Base-by-base conservation (phyloP, 2,797 vertebrate genomes). In the Sebastolobus altivelis region DNA sequence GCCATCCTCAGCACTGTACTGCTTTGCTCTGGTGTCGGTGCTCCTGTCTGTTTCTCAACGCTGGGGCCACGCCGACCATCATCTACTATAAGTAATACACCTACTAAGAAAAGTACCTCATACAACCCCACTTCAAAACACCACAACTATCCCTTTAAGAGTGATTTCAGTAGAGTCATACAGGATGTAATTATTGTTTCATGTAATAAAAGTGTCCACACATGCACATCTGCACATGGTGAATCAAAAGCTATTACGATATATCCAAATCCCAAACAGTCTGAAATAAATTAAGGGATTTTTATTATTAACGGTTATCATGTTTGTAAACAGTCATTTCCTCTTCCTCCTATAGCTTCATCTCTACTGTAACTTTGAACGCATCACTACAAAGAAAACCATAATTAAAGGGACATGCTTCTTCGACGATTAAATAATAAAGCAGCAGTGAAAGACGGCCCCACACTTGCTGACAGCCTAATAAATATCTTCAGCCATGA, bases 391-490 rank as follows among this genome's bases (percentile, higher is more conserved):
- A 88, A 84, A 88, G 81, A 61, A 75, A 82, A 38, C 76, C 77
- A 59, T 62, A 87, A 88, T 88, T 90, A 92, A 83, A 90, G 78
- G 69, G 75, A 63, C 81, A 66, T 72, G 84, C 61, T 76, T 74
- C 77, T 86, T 72, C 35, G 29, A 76, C 3, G 49, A 84, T 79
- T 74, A 20, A 79, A 79, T 62, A 87, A 81, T 79, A 61, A 85
- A 77, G 61, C 56, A n/a, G 54, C 79, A 49, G 75, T 20, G 67
- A 75, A 16, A 43, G 67, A 66, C 33, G 62, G 59, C 52, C 87
- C 71, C 38, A 1, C 49, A 5, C 75, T 61, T 18, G 75, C 58
- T 90, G 92, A 94, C 89, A 93, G 86, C 65, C 81, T 88, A 86
- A 92, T 91, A 79, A 84, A 88, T 79, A 85, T 87, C 77, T 73